Evolutionary conservation across 2,113 vertebrate species (phyloP).

Genomic region (Aphyosemion australe): DNA sequence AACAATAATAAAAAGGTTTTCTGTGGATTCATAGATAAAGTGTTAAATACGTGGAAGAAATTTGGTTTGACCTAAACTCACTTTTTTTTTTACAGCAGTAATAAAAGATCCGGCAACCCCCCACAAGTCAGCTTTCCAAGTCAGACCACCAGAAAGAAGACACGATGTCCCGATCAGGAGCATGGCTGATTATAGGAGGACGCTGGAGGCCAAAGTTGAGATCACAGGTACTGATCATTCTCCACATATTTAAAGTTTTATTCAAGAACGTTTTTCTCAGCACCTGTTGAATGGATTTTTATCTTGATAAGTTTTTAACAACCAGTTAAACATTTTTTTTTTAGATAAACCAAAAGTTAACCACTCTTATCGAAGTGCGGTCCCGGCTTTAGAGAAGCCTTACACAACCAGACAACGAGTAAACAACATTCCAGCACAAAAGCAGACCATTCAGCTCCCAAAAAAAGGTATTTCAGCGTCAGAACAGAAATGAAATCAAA

Average conservation of each 20-base stretch:
- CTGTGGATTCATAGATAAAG: no score
- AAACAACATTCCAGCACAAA: slow-evolving; percentile 32
- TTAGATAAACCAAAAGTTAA: slow-evolving; percentile 16
- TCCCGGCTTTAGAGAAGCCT: not conserved
- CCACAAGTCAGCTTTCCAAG: slow-evolving; percentile 3
- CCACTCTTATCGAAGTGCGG: not conserved
- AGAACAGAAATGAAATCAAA: not conserved
- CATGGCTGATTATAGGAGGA: slow-evolving; percentile 43
- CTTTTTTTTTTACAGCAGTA: slow-evolving; percentile 20
- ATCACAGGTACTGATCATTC: slow-evolving; percentile 34
- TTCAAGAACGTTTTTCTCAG: not conserved
- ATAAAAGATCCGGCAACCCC: slow-evolving; percentile 1
- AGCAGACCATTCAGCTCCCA: not conserved
- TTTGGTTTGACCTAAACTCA: not conserved
- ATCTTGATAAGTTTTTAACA: not conserved
- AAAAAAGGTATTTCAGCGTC: slow-evolving; percentile 53
- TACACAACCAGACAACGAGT: not conserved
- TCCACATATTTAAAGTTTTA: not conserved
- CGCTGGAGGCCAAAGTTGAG: slow-evolving; percentile 29
- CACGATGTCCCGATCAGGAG: not conserved
- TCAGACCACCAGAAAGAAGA: not conserved
- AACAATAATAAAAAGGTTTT: no score
- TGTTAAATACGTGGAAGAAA: not conserved
- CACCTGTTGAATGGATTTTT: not conserved
- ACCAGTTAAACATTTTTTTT: not conserved